Conservation (phyloP, 37 sponge, comb jelly and placozoan species). For the Aplysina aerophoba region DNA sequence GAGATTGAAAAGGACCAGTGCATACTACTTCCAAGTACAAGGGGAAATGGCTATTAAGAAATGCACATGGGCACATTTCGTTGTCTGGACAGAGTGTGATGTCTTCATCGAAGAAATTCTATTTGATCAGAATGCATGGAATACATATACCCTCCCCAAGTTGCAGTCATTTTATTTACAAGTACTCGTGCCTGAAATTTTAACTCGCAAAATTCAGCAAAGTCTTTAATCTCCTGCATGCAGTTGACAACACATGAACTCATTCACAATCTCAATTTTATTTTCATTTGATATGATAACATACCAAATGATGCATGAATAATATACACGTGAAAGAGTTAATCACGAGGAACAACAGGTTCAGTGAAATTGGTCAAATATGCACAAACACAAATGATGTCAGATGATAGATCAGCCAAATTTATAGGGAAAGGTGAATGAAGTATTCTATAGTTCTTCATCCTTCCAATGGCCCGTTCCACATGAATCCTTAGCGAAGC, state of each 20-base stretch:
- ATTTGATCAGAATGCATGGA: neutral
- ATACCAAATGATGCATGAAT: neutral
- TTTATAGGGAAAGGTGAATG: neutral
- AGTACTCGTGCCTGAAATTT: neutral
- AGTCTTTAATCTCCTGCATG: neutral
- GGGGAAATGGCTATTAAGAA: slow-evolving; percentile 11
- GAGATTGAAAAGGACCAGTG: neutral
- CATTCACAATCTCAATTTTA: no score
- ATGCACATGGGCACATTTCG: slow-evolving; percentile 1
- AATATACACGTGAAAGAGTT: no score
- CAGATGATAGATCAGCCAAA: slow-evolving; percentile 3
- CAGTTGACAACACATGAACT: neutral
- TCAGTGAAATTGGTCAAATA: slow-evolving; percentile 27
- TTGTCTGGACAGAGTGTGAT: slow-evolving; percentile 9
- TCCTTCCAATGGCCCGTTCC: slow-evolving; percentile 36
- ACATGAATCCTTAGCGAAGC: slow-evolving; percentile 34
- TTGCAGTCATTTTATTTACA: neutral
- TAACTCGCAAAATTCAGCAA: neutral
- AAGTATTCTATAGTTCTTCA: slow-evolving; percentile 36
- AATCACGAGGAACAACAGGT: slow-evolving; percentile 17
- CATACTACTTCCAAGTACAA: slow-evolving; percentile 10
- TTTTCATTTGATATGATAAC: no score
- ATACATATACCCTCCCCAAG: neutral
- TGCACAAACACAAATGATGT: slow-evolving; percentile 31
- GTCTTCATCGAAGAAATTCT: slow-evolving; percentile 11